A percentile compares a stretch with the other conserved stretches of the same genome.
Conservation (phyloP, 2,113 vertebrate species). For the Thymallus thymallus region DNA sequence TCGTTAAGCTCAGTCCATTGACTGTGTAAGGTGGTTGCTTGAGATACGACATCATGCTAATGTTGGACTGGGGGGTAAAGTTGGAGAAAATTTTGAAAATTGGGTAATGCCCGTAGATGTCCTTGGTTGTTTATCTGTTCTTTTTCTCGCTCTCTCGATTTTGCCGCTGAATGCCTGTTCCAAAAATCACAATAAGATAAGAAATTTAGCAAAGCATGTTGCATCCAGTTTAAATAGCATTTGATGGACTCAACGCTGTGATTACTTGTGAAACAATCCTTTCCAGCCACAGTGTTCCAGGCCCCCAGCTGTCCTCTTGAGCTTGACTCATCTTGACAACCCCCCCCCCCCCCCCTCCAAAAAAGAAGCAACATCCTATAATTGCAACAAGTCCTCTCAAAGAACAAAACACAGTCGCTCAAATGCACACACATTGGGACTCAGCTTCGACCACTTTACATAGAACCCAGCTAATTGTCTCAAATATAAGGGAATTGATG, state of each 20-base stretch:
- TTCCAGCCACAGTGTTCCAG: slow-evolving; percentile 54
- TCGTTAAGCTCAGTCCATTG: slow-evolving; percentile 96
- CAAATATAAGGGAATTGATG: slow-evolving; percentile 82
- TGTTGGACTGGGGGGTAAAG: slow-evolving; percentile 81
- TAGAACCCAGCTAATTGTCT: slow-evolving; percentile 86
- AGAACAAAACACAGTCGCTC: slow-evolving; percentile 62
- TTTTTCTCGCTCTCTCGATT: slow-evolving; percentile 36
- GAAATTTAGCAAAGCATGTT: slow-evolving; percentile 16
- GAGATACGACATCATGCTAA: slow-evolving; percentile 99
- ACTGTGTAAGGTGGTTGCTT: slow-evolving; percentile 99
- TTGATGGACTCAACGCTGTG: slow-evolving; percentile 24
- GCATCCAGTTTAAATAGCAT: neutral
- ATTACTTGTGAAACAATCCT: slow-evolving; percentile 54
- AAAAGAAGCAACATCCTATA: slow-evolving; percentile 67
- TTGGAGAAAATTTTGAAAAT: slow-evolving; percentile 77
- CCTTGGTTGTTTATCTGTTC: slow-evolving; percentile 46
- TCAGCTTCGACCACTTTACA: slow-evolving; percentile 75
- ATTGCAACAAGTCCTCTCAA: slow-evolving; percentile 74
- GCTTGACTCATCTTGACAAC: slow-evolving; percentile 71
- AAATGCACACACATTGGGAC: slow-evolving; percentile 73
- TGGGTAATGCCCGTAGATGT: slow-evolving; percentile 52
- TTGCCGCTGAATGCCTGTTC: slow-evolving; percentile 51
- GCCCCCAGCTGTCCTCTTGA: slow-evolving; percentile 71
- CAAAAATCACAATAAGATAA: slow-evolving; percentile 17
- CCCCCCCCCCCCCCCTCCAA: slow-evolving; percentile 29